Conservation (phyloP, 2,888 invertebrate genomes). For the Artemia sinica region DNA sequence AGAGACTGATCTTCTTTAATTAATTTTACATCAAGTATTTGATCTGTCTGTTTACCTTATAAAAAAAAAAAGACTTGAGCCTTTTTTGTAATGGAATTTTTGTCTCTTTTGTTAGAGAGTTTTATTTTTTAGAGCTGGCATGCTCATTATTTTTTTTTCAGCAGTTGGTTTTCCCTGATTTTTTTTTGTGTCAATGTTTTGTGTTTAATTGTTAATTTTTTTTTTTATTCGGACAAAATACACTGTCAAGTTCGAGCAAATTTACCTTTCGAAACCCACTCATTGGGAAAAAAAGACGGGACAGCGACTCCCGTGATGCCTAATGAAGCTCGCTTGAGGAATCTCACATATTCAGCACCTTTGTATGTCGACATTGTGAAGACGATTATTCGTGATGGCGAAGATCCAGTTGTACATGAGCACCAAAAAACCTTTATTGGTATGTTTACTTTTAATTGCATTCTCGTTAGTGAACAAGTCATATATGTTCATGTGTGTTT, state of each 20-base stretch:
- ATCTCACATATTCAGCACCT: conserved; percentile 94
- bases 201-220: neutral
- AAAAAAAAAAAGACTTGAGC: neutral
- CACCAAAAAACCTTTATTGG: conserved; percentile 53
- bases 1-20: neutral
- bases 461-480: too few species aligned
- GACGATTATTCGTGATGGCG: conserved; percentile 74
- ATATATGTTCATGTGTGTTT: too few species aligned
- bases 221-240: conserved; percentile 49
- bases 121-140: neutral
- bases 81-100: too few species aligned
- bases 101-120: too few species aligned
- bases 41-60: neutral
- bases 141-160: neutral
- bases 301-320: conserved; percentile 99
- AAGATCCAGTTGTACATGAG: conserved; percentile 61
- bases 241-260: conserved; percentile 91
- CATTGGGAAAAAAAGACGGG: conserved; percentile 99
- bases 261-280: conserved; percentile 95
- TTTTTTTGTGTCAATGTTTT: conserved; percentile 15
- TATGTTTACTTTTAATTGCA: conserved; percentile 19
- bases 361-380: conserved; percentile 97
- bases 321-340: conserved; percentile 90
- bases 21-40: conserved; percentile 5
- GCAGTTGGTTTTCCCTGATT: neutral